Evolutionary conservation across 2,797 vertebrate species (phyloP).

Genomic region (Lacerta bilineata): DNA sequence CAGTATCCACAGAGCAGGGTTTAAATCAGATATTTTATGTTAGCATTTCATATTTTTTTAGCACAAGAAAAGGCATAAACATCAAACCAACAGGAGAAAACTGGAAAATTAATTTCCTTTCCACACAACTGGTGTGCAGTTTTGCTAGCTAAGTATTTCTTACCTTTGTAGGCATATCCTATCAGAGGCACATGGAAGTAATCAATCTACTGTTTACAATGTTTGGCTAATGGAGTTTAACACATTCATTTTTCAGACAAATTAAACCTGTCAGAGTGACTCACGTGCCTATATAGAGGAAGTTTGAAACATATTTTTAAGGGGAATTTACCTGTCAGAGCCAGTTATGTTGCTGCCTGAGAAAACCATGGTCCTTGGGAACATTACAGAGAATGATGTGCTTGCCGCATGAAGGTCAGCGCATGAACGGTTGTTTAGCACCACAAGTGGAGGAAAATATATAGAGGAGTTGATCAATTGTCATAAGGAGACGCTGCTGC

Average conservation of each 20-base stretch:
- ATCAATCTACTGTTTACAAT: slow-evolving; percentile 65
- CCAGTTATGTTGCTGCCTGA: slow-evolving; percentile 61
- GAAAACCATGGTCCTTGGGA: slow-evolving; percentile 66
- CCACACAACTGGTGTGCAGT: slow-evolving; percentile 23
- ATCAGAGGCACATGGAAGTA: slow-evolving; percentile 46
- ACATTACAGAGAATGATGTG: slow-evolving; percentile 55
- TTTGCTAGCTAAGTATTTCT: slow-evolving; percentile 16
- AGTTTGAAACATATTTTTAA: slow-evolving; percentile 72
- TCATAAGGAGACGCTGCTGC: no score
- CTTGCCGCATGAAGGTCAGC: slow-evolving; percentile 53
- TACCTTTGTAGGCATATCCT: slow-evolving; percentile 32
- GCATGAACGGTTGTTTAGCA: slow-evolving; percentile 52
- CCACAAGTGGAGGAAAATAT: background rate
- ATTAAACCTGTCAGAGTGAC: slow-evolving; percentile 69
- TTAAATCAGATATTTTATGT: background rate
- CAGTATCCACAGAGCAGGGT: no score
- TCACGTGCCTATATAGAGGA: slow-evolving; percentile 67
- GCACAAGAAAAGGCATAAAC: no score
- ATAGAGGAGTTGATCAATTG: no score
- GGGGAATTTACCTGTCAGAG: slow-evolving; percentile 70
- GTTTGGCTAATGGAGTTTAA: slow-evolving; percentile 74
- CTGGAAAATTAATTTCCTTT: slow-evolving; percentile 29
- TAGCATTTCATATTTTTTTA: background rate
- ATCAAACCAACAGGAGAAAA: slow-evolving; percentile 28
- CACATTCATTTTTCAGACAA: slow-evolving; percentile 70